Percentiles rank a stretch among this genome's conserved stretches.
phyloP scores from a whole-genome alignment of 2,797 vertebrate species.

The Sandelia bainsii region DNA sequence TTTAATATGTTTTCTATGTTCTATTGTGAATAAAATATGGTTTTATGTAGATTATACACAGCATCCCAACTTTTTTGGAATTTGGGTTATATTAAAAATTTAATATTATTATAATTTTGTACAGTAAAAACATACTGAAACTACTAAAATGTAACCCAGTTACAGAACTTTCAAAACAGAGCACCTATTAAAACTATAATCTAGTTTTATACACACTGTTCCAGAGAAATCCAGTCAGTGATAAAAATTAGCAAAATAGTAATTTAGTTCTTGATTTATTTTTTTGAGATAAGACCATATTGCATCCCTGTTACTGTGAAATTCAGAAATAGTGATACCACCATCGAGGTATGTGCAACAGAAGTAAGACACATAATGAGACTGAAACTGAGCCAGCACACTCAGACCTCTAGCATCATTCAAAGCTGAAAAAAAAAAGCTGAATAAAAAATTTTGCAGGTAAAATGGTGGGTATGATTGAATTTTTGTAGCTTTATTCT shows the following conservation, averaged over 20 bases:
- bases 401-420: constrained; percentile 21
- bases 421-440: constrained; percentile 15
- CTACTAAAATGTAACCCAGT: no score
- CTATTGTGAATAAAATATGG: no score
- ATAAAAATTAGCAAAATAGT: not conserved
- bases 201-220: not conserved
- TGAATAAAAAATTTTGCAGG: constrained; percentile 1
- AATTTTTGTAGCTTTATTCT: not conserved
- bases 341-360: not conserved
- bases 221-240: not conserved
- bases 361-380: constrained; percentile 7
- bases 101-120: no score
- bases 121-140: no score
- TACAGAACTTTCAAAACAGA: no score
- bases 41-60: no score
- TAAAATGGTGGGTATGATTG: not conserved
- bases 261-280: not conserved
- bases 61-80: no score
- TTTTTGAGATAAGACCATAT: not conserved
- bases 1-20: no score
- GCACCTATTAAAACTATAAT: no score
- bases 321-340: not conserved
- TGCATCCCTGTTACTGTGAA: not conserved
- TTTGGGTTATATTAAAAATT: no score
- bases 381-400: constrained; percentile 8